A percentile compares a stretch with the other conserved stretches of the same genome.
Evolutionary conservation across 2,888 invertebrate genomes (phyloP).

Genomic region (Mylabris sibirica): DNA sequence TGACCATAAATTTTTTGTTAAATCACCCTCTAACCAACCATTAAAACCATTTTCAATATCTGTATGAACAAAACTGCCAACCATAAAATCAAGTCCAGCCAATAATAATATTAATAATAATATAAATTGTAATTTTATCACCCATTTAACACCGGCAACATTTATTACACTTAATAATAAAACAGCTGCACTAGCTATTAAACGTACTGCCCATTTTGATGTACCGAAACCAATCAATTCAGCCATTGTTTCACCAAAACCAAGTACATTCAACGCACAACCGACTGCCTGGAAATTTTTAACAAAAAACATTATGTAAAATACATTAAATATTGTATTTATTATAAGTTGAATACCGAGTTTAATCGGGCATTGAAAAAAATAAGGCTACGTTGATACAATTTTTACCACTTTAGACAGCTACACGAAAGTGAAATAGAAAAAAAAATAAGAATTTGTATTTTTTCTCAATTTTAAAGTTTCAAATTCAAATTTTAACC

Average conservation of each 20-base stretch:
- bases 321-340: too few relatives aligned
- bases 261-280: constrained; percentile 94
- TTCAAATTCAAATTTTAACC: too few relatives aligned
- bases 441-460: too few relatives aligned
- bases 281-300: constrained; percentile 81
- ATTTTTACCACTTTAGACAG: too few relatives aligned
- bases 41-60: constrained; percentile 79
- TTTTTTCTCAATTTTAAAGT: too few relatives aligned
- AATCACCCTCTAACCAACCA: constrained; percentile 84
- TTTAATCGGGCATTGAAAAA: too few relatives aligned
- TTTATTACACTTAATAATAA: constrained; percentile 88
- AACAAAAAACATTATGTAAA: too few relatives aligned
- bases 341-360: too few relatives aligned
- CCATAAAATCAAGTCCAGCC: constrained; percentile 91
- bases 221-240: constrained; percentile 77
- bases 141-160: constrained; percentile 97
- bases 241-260: constrained; percentile 96
- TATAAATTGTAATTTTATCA: constrained; percentile 92
- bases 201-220: constrained; percentile 82
- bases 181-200: constrained; percentile 88
- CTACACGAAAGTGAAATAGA: too few relatives aligned
- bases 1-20: constrained; percentile 83
- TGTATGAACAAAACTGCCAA: constrained; percentile 86
- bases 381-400: too few relatives aligned
- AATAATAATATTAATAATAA: constrained; percentile 84